These are phyloP conservation scores for Pipistrellus nathusii DNA, from an alignment of 2,797 vertebrate species.

Conservation along the genomic window DNA sequence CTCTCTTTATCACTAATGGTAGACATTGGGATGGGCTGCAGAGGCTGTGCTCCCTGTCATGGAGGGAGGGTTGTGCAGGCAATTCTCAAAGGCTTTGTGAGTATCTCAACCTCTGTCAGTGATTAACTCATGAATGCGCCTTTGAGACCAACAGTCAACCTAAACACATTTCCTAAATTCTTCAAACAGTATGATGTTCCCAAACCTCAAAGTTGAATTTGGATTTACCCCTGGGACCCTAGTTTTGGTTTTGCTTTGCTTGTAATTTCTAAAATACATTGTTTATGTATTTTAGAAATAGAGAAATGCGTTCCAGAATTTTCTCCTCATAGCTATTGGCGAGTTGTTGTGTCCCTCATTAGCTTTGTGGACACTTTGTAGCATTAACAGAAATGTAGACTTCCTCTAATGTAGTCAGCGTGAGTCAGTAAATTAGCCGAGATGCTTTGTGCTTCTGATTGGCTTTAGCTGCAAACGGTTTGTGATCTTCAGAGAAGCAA, in stretches of 20 bases:
- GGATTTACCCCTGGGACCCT: not conserved
- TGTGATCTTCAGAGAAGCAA: not conserved
- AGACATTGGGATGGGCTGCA: not conserved
- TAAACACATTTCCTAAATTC: slow-evolving; percentile 17
- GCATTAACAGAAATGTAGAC: not conserved
- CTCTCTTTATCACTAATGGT: not conserved
- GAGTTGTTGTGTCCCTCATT: not conserved
- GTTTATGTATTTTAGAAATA: slow-evolving; percentile 23
- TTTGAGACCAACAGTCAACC: not conserved
- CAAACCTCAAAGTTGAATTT: not conserved
- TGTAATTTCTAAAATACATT: not conserved
- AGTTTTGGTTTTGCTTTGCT: slow-evolving; percentile 17
- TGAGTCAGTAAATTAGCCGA: not conserved
- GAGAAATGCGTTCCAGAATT: not conserved
- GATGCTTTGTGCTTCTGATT: not conserved
- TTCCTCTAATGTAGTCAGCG: not conserved
- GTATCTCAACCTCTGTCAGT: not conserved
- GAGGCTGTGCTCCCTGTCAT: not conserved
- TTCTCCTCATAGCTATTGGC: not conserved
- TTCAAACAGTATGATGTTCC: not conserved
- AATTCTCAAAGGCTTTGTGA: not conserved
- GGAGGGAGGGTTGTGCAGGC: not conserved
- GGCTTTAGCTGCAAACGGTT: not conserved
- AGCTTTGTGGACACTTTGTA: not conserved
- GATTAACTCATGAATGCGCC: not conserved